These are phyloP conservation scores for Amiota mariae DNA, from an alignment of 2,888 invertebrate genomes.

Conservation along the genomic window DNA sequence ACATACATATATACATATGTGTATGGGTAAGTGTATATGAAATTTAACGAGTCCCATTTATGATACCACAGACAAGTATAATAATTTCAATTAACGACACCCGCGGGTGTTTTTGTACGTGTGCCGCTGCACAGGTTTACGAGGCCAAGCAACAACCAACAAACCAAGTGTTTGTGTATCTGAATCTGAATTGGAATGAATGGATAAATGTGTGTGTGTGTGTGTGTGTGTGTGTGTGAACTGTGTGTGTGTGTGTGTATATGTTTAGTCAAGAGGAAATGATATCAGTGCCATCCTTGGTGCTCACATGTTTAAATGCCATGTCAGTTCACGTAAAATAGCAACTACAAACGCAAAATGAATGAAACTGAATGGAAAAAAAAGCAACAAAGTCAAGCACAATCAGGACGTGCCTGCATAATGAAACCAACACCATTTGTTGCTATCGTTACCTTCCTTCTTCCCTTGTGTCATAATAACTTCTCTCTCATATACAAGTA, in stretches of 20 bases:
- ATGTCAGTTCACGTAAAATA: slow-evolving; percentile 9
- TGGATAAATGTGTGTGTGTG: background rate
- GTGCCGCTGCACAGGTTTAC: slow-evolving; percentile 15
- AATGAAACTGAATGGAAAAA: no score
- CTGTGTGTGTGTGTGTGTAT: background rate
- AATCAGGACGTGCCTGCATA: background rate
- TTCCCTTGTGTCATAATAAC: background rate
- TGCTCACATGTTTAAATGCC: slow-evolving; percentile 10
- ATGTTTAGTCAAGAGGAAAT: slow-evolving; percentile 24
- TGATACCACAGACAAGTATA: slow-evolving; percentile 66
- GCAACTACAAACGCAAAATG: slow-evolving; percentile 2
- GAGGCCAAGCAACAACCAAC: background rate
- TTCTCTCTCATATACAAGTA: no score
- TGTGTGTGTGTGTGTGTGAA: slow-evolving; percentile 1
- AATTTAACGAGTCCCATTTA: slow-evolving; percentile 66
- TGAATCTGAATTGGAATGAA: no score
- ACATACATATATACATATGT: background rate
- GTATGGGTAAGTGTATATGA: slow-evolving; percentile 38
- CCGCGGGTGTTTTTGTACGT: slow-evolving; percentile 59
- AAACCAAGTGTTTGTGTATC: background rate
- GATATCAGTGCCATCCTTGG: slow-evolving; percentile 17
- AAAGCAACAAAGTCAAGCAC: background rate
- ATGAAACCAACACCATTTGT: background rate
- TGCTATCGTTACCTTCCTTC: background rate
- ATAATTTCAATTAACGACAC: slow-evolving; percentile 66